A percentile compares a stretch with the other conserved stretches of the same genome.
Evolutionary conservation across 2,113 vertebrate genomes (phyloP).

Genomic region (Cettia cetti): DNA sequence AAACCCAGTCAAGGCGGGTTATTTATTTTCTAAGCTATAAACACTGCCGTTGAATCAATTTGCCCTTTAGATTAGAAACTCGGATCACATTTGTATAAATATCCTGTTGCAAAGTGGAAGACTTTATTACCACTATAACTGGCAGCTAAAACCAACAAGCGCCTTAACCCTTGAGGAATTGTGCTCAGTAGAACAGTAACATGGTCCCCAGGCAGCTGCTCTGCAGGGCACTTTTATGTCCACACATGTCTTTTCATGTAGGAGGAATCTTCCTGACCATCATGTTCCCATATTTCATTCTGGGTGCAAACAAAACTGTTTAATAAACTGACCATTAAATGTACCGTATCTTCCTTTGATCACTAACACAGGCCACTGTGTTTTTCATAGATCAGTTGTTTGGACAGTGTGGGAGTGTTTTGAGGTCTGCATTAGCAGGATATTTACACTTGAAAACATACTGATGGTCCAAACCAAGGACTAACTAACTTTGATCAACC

Average conservation of each 20-base stretch:
- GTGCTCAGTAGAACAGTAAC: neutral
- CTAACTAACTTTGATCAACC: slow-evolving; percentile 56
- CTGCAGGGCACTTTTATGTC: neutral
- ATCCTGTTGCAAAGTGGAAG: slow-evolving; percentile 57
- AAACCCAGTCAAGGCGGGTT: slow-evolving; percentile 1
- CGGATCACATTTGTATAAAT: slow-evolving; percentile 53
- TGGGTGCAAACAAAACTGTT: slow-evolving; percentile 16
- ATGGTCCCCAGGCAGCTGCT: neutral
- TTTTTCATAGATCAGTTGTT: slow-evolving; percentile 62
- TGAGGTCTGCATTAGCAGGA: slow-evolving; percentile 51
- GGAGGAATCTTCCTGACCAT: neutral
- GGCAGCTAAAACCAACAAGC: neutral
- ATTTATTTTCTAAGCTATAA: slow-evolving; percentile 64
- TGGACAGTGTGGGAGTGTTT: slow-evolving; percentile 56
- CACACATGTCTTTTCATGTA: neutral
- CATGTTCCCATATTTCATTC: slow-evolving; percentile 29
- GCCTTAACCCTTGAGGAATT: slow-evolving; percentile 30
- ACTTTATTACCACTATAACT: slow-evolving; percentile 34
- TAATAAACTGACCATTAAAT: slow-evolving; percentile 55
- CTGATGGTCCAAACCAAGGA: slow-evolving; percentile 22
- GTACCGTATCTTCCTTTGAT: slow-evolving; percentile 58
- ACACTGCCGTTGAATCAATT: slow-evolving; percentile 53
- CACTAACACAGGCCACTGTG: slow-evolving; percentile 42
- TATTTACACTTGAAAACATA: slow-evolving; percentile 67
- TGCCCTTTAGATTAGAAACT: slow-evolving; percentile 59